phyloP scores from a whole-genome alignment of 2,888 invertebrate species.

The Bellardia pandia region DNA sequence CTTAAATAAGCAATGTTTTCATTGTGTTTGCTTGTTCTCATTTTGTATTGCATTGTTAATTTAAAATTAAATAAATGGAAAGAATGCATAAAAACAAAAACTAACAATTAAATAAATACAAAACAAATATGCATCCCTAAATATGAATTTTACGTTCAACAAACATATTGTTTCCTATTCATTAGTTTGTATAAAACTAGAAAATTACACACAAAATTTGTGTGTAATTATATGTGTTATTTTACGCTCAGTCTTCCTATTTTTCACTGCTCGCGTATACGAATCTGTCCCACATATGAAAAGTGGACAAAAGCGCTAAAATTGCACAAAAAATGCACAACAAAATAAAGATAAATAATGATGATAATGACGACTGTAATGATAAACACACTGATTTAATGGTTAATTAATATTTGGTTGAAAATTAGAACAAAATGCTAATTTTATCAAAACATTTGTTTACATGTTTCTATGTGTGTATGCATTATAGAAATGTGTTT shows the following conservation, averaged over 20 bases:
- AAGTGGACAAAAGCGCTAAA: neutral
- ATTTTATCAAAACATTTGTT: constrained; percentile 55
- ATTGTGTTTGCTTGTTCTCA: neutral
- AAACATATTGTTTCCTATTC: neutral
- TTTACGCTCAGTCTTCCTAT: neutral
- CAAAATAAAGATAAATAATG: constrained; percentile 33
- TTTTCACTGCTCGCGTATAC: neutral
- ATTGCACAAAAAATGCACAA: neutral
- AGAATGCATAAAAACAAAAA: neutral
- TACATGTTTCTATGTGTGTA: neutral
- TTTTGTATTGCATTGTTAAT: neutral
- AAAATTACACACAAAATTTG: constrained; percentile 16
- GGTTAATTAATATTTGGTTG: constrained; percentile 60
- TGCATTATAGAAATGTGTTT: neutral
- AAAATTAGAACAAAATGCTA: constrained; percentile 56
- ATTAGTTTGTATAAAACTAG: constrained; percentile 18
- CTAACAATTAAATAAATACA: neutral
- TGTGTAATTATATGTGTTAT: constrained; percentile 23
- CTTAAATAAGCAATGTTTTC: neutral
- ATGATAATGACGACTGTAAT: constrained; percentile 24
- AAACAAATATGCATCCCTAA: neutral
- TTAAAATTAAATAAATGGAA: neutral
- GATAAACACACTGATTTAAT: constrained; percentile 62
- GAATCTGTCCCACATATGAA: neutral
- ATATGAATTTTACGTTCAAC: neutral